phyloP scores from a whole-genome alignment of 2,797 vertebrate species.

The Lemur catta region DNA sequence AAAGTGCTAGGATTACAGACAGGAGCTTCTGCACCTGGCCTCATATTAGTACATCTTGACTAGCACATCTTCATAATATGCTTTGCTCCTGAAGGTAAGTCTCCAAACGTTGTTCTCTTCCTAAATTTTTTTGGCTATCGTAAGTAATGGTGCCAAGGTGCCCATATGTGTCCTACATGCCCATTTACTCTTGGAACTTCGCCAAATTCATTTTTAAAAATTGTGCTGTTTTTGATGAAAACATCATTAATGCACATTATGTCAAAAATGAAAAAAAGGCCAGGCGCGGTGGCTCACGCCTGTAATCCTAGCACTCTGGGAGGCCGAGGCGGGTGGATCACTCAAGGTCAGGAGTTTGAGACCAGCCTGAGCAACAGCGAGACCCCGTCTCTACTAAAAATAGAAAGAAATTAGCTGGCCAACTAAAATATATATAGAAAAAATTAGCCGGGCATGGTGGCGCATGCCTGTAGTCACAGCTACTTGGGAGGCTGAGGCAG shows the following conservation, averaged over 20 bases:
- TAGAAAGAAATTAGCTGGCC: too few species aligned
- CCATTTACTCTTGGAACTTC: slow-evolving; percentile 23
- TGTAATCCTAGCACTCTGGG: too few species aligned
- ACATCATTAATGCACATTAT: neutral
- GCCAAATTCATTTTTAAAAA: slow-evolving; percentile 1
- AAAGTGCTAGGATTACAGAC: neutral
- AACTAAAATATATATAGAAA: too few species aligned
- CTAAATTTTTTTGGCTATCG: neutral
- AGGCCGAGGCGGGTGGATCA: too few species aligned
- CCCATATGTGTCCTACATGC: neutral
- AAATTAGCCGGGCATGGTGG: too few species aligned
- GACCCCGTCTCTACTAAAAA: too few species aligned
- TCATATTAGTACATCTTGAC: neutral
- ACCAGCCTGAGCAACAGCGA: too few species aligned
- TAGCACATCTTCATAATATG: neutral
- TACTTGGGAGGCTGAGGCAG: too few species aligned
- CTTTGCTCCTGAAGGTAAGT: neutral
- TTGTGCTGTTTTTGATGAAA: slow-evolving; percentile 25
- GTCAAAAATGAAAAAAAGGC: neutral
- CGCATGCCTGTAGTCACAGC: too few species aligned
- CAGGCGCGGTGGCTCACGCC: too few species aligned
- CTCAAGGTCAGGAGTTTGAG: too few species aligned
- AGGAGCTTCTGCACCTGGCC: neutral
- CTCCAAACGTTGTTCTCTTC: neutral
- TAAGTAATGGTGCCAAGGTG: neutral